Conservation (phyloP, 2,888 invertebrate species). For the Pyrrhia umbra region DNA sequence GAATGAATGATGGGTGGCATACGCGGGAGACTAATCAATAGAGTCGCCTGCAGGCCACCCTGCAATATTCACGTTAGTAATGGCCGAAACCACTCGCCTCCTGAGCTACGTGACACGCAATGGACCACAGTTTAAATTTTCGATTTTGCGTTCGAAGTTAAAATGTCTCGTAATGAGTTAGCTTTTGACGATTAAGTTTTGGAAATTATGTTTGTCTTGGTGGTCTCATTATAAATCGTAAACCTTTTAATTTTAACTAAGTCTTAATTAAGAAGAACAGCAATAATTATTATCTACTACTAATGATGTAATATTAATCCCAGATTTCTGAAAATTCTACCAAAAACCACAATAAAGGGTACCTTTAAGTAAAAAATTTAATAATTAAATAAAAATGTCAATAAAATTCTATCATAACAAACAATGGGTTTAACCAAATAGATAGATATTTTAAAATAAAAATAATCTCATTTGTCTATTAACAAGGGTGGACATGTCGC, state of each 20-base stretch:
- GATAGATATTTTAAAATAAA: constrained; percentile 20
- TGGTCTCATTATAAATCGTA: neutral
- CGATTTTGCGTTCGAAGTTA: constrained; percentile 19
- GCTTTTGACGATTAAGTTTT: constrained; percentile 2
- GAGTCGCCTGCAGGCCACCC: constrained; percentile 66
- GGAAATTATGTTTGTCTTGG: neutral
- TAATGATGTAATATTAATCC: neutral
- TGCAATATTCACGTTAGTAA: constrained; percentile 77
- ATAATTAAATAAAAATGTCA: neutral
- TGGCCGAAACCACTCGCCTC: constrained; percentile 70
- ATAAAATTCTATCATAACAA: neutral
- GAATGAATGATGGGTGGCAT: constrained; percentile 83
- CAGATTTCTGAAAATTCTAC: neutral
- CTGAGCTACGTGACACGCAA: constrained; percentile 41
- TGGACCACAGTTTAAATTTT: constrained; percentile 34
- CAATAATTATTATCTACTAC: neutral
- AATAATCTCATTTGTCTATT: constrained; percentile 48
- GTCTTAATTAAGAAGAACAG: neutral
- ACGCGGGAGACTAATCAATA: constrained; percentile 75
- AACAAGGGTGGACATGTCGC: constrained; percentile 57
- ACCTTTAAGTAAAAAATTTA: neutral
- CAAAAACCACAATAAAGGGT: neutral
- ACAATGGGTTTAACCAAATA: constrained; percentile 17
- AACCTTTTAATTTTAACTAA: neutral
- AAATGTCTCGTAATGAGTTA: neutral